phyloP scores from a whole-genome alignment of 2,888 invertebrate species.

The Netelia fuscicornis region DNA sequence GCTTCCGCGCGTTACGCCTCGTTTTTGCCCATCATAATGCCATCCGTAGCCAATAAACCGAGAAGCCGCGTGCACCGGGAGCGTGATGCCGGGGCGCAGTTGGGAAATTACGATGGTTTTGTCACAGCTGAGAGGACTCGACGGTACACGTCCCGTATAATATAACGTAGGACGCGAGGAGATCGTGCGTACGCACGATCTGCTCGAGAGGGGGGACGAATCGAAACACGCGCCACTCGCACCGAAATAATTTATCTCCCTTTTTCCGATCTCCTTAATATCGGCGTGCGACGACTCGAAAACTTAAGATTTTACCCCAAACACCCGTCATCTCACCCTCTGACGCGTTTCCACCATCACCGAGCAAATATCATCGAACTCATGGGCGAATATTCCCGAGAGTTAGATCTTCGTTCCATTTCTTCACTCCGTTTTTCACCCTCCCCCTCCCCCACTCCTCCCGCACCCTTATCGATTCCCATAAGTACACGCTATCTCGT shows the following conservation, averaged over 20 bases:
- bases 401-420: conserved; percentile 14
- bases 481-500: neutral
- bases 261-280: conserved; percentile 6
- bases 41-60: conserved; percentile 68
- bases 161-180: neutral
- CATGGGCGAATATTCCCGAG: conserved; percentile 1
- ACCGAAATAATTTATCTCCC: conserved; percentile 62
- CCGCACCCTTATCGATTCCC: conserved; percentile 25
- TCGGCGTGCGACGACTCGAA: neutral
- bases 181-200: neutral
- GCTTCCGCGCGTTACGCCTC: conserved; percentile 61
- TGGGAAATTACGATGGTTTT: conserved; percentile 66
- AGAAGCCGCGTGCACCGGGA: conserved; percentile 46
- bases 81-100: conserved; percentile 53
- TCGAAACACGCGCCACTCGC: conserved; percentile 5
- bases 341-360: neutral
- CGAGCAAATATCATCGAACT: neutral
- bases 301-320: too few species aligned
- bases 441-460: too few species aligned
- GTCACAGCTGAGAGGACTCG: conserved; percentile 64
- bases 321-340: neutral
- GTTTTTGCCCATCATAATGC: conserved; percentile 68
- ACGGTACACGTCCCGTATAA: conserved; percentile 23
- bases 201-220: neutral
- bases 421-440: neutral